Conservation (phyloP, 2,113 vertebrate species). For the Nipponia nippon region DNA sequence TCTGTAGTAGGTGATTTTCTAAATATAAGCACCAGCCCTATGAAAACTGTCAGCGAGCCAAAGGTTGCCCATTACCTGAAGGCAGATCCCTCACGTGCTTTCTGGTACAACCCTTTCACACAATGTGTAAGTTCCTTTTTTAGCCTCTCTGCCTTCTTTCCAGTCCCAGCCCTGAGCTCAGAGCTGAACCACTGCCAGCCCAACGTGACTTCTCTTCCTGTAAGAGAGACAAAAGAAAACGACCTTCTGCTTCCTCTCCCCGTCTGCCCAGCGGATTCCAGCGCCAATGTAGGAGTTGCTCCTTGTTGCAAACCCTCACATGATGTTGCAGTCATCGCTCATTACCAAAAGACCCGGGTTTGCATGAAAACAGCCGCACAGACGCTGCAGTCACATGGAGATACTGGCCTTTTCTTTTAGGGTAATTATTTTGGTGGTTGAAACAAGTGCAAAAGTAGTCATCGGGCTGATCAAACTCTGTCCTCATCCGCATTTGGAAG, state of each 20-base stretch:
- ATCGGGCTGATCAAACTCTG: not conserved
- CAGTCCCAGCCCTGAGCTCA: not conserved
- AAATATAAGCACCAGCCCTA: not conserved
- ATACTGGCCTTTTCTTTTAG: not conserved
- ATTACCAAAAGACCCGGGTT: not conserved
- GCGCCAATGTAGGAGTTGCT: not conserved
- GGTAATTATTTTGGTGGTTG: not conserved
- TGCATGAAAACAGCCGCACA: not conserved
- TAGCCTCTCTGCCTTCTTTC: not conserved
- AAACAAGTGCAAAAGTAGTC: not conserved
- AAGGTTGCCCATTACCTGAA: not conserved
- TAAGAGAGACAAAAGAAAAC: not conserved
- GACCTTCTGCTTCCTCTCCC: not conserved
- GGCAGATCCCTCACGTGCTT: not conserved
- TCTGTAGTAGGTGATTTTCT: not conserved
- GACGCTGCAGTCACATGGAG: not conserved
- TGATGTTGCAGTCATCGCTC: slow-evolving; percentile 30
- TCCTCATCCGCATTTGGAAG: not conserved
- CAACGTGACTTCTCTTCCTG: slow-evolving; percentile 42
- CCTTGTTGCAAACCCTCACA: slow-evolving; percentile 52
- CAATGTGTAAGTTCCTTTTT: not conserved
- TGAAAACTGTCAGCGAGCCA: not conserved
- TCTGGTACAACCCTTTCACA: not conserved
- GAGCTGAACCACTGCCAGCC: not conserved
- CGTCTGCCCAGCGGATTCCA: not conserved